A percentile compares a stretch with the other conserved stretches of the same genome.
Evolutionary conservation across 2,888 invertebrate species (phyloP).

Genomic region (Lycaena phlaeas): DNA sequence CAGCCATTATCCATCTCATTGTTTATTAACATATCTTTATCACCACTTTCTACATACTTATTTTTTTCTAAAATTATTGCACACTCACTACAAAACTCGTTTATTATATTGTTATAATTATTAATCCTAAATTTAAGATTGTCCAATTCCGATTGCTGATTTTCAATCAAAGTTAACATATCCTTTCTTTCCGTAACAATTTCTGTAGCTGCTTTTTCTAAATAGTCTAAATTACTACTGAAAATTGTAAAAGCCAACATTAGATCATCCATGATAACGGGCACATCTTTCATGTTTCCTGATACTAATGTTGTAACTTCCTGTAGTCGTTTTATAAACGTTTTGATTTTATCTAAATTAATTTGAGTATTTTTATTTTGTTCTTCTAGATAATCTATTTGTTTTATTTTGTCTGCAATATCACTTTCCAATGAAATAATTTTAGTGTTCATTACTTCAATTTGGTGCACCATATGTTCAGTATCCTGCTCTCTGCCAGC

Average conservation of each 20-base stretch:
- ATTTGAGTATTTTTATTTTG: conserved; percentile 26
- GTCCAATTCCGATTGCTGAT: conserved; percentile 14
- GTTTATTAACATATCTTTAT: not conserved
- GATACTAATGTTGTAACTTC: conserved; percentile 30
- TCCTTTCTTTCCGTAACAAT: conserved; percentile 29
- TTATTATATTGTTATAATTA: conserved; percentile 18
- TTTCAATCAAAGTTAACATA: conserved; percentile 13
- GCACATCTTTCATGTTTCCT: conserved; percentile 31
- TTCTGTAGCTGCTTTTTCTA: conserved; percentile 29
- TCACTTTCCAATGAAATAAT: conserved; percentile 28
- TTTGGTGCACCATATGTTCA: conserved; percentile 24
- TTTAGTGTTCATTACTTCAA: conserved; percentile 23
- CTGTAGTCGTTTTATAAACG: conserved; percentile 28
- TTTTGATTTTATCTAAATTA: conserved; percentile 30
- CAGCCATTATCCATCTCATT: conserved; percentile 9
- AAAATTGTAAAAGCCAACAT: conserved; percentile 29
- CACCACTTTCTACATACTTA: conserved; percentile 11
- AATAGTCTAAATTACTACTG: conserved; percentile 27
- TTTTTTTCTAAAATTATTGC: conserved; percentile 6
- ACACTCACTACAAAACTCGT: conserved; percentile 18
- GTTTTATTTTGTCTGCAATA: conserved; percentile 27
- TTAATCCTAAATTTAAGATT: conserved; percentile 16
- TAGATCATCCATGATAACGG: conserved; percentile 31
- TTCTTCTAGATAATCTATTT: conserved; percentile 28
- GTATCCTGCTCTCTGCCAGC: conserved; percentile 24